Evolutionary conservation across 2,888 invertebrate genomes (phyloP).

Genomic region (Limulus polyphemus): DNA sequence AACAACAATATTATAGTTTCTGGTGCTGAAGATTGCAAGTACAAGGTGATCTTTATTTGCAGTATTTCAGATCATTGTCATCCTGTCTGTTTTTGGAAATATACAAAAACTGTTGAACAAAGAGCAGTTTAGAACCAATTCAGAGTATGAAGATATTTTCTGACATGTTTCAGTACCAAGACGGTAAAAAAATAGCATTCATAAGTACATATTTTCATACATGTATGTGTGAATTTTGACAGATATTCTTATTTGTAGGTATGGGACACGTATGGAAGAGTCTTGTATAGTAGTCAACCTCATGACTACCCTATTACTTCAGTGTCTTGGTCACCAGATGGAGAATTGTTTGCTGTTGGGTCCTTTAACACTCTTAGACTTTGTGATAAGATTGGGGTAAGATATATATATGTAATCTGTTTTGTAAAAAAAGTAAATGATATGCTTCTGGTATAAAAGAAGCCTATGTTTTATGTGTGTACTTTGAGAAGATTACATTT

Average conservation of each 20-base stretch:
- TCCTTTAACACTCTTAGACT: conserved; percentile 82
- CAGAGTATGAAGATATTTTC: too few species aligned
- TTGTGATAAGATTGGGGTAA: conserved; percentile 85
- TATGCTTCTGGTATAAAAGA: too few species aligned
- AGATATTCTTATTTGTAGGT: conserved; percentile 38
- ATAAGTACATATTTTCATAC: too few species aligned
- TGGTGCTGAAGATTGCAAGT: conserved; percentile 60
- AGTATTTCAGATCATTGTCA: neutral
- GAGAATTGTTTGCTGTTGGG: conserved; percentile 80
- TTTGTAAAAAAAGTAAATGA: too few species aligned
- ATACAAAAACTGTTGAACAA: too few species aligned
- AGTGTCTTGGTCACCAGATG: conserved; percentile 79
- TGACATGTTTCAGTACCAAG: too few species aligned
- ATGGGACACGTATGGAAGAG: conserved; percentile 85
- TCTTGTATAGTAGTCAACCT: conserved; percentile 65
- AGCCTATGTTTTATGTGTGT: too few species aligned
- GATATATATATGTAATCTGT: conserved; percentile 25
- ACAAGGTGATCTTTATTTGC: conserved; percentile 47
- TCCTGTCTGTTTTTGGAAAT: too few species aligned
- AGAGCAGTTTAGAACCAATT: too few species aligned
- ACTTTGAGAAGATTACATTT: too few species aligned
- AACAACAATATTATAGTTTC: conserved; percentile 47
- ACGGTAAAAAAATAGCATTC: too few species aligned
- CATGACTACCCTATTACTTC: conserved; percentile 87
- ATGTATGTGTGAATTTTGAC: neutral